These are phyloP conservation scores for Phodopus roborovskii DNA, from an alignment of 2,113 vertebrate species.

Conservation along the genomic window DNA sequence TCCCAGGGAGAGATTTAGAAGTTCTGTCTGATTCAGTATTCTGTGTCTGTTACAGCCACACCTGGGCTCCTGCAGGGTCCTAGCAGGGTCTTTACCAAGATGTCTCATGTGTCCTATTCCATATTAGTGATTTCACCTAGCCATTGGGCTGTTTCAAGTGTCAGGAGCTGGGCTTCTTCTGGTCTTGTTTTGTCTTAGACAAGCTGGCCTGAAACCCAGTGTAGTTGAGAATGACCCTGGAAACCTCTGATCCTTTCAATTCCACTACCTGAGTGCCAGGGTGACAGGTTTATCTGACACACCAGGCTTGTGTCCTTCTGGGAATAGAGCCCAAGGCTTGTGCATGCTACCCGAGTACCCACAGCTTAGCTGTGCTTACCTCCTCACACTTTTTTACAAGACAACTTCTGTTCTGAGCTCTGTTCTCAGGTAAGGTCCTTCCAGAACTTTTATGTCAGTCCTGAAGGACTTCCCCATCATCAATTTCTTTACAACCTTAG, in stretches of 20 bases:
- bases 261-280: too few relatives aligned
- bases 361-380: background rate
- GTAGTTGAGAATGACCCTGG: background rate
- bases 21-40: background rate
- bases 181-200: background rate
- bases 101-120: background rate
- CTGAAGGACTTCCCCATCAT: background rate
- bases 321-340: background rate
- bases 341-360: background rate
- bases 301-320: background rate
- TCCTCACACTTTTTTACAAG: background rate
- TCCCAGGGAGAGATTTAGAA: background rate
- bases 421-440: background rate
- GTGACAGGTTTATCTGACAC: background rate
- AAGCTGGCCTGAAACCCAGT: background rate
- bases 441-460: background rate
- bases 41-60: background rate
- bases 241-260: background rate
- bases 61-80: background rate
- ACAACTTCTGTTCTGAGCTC: background rate
- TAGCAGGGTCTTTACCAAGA: background rate
- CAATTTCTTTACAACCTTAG: background rate
- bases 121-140: background rate
- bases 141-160: background rate
- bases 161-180: background rate